Evolutionary conservation across 2,113 vertebrate species (phyloP).

Genomic region (Syrmaticus mikado): DNA sequence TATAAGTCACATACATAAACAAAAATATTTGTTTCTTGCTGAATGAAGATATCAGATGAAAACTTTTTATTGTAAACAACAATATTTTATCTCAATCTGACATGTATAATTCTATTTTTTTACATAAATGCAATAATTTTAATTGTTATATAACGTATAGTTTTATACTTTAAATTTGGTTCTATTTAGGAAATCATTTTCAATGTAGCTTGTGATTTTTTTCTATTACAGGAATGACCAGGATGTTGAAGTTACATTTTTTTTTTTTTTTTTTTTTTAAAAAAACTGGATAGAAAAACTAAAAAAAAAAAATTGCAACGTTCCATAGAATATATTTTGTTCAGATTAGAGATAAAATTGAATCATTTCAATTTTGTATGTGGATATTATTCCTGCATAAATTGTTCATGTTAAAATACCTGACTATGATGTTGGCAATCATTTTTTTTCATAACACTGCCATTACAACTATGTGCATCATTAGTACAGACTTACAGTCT

Average conservation of each 20-base stretch:
- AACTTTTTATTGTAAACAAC: neutral
- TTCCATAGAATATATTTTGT: neutral
- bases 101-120: neutral
- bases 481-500: neutral
- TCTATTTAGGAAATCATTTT: neutral
- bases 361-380: neutral
- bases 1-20: neutral
- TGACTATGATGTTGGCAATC: neutral
- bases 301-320: neutral
- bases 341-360: neutral
- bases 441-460: neutral
- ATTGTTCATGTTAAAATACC: neutral
- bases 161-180: neutral
- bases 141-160: neutral
- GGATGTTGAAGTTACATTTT: neutral
- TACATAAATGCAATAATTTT: neutral
- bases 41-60: neutral
- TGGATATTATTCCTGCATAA: neutral
- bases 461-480: neutral
- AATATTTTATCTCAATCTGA: neutral
- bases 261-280: no score
- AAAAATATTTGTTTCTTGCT: neutral
- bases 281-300: neutral
- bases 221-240: neutral
- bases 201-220: neutral